These are phyloP conservation scores for Zaprionus lachaisei DNA, from an alignment of 1,140 invertebrate genomes.

Conservation along the genomic window DNA sequence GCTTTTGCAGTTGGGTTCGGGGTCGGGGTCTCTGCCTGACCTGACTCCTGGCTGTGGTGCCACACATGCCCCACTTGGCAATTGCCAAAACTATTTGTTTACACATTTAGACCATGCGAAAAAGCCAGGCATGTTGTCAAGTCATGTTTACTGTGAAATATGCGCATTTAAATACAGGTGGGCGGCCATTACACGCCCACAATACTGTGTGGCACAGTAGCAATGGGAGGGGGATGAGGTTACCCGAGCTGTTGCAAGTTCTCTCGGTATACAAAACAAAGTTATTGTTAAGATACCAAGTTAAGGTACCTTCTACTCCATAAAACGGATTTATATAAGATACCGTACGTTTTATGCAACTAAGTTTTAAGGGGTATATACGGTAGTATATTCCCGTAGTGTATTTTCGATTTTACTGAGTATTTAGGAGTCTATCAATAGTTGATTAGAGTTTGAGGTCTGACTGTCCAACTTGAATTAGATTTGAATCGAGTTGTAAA, in stretches of 20 bases:
- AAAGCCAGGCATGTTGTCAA: constrained; percentile 82
- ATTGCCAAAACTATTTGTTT: constrained; percentile 84
- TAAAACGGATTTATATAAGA: neutral
- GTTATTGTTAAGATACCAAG: neutral
- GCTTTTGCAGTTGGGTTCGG: neutral
- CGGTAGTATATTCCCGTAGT: too few relatives aligned
- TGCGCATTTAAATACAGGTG: constrained; percentile 75
- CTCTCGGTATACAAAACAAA: neutral
- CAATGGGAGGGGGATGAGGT: neutral
- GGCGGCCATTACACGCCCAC: constrained; percentile 7
- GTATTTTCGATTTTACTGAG: too few relatives aligned
- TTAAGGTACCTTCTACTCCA: neutral
- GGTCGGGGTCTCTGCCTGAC: constrained; percentile 3
- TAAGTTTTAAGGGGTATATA: neutral
- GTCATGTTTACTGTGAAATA: constrained; percentile 83
- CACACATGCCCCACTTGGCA: constrained; percentile 77
- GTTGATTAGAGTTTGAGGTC: too few relatives aligned
- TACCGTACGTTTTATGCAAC: neutral
- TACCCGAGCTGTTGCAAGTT: neutral
- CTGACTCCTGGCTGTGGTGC: constrained; percentile 4
- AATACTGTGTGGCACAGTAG: neutral
- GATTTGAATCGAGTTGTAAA: too few relatives aligned
- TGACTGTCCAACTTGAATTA: too few relatives aligned
- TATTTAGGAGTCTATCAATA: too few relatives aligned
- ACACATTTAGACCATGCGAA: constrained; percentile 78